These are phyloP conservation scores for Branchinecta lynchi DNA, from an alignment of 1,140 invertebrate genomes.

Conservation along the genomic window DNA sequence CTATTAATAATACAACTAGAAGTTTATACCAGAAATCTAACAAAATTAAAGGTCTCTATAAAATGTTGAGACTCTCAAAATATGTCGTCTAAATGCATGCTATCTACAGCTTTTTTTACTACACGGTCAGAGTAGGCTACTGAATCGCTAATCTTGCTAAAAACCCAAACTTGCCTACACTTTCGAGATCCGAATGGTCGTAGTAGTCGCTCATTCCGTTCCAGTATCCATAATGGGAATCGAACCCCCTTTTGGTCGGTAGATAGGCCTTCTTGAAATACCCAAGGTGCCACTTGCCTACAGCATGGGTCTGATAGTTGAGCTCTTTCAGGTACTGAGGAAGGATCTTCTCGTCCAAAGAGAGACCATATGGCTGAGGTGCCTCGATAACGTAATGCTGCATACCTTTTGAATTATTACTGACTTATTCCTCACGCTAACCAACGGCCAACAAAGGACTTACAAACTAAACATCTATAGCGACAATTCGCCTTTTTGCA, in stretches of 20 bases:
- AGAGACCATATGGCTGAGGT: slow-evolving; percentile 52
- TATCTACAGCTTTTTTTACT: no score
- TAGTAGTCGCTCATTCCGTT: slow-evolving; percentile 46
- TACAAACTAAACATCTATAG: no score
- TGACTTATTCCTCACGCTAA: no score
- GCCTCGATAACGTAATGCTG: slow-evolving; percentile 59
- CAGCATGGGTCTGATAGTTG: slow-evolving; percentile 62
- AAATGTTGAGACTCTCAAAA: no score
- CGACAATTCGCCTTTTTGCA: no score
- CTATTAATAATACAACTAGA: no score
- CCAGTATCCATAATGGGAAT: slow-evolving; percentile 46
- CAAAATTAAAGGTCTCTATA: no score
- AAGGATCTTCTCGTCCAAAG: slow-evolving; percentile 49
- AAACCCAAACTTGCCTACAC: neutral
- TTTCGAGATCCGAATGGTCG: slow-evolving; percentile 32
- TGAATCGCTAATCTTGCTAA: no score
- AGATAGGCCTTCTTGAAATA: slow-evolving; percentile 42
- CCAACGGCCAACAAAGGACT: no score
- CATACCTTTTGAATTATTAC: slow-evolving; percentile 39
- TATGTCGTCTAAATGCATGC: no score
- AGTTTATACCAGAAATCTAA: no score
- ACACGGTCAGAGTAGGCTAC: no score
- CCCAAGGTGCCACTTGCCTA: slow-evolving; percentile 74
- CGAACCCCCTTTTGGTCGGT: slow-evolving; percentile 45
- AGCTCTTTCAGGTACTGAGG: slow-evolving; percentile 54